A percentile compares a stretch with the other conserved stretches of the same genome.
These are phyloP conservation scores for Porites rus DNA, from an alignment of 92 coral and sea anemone species.

Conservation along the genomic window DNA sequence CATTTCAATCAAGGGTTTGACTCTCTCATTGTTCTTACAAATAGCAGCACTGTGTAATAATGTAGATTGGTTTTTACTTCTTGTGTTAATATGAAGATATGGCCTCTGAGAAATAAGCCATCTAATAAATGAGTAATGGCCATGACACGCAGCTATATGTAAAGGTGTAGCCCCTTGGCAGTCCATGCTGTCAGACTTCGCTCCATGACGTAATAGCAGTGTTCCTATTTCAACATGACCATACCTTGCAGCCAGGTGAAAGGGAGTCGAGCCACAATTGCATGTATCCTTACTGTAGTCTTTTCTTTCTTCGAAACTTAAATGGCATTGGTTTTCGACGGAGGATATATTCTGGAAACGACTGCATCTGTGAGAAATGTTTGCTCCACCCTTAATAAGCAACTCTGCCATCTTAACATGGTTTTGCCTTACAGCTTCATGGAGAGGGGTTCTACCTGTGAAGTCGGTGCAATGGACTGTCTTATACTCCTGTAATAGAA, in stretches of 20 bases:
- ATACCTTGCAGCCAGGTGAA: slow-evolving; percentile 60
- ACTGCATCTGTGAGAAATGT: slow-evolving; percentile 43
- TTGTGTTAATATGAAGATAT: slow-evolving; percentile 7
- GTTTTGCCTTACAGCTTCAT: slow-evolving; percentile 70
- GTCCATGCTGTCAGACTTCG: slow-evolving; percentile 38
- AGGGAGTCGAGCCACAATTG: slow-evolving; percentile 46
- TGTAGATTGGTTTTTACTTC: slow-evolving; percentile 59
- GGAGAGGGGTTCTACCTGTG: slow-evolving; percentile 75
- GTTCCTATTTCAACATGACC: slow-evolving; percentile 34
- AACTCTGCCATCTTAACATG: slow-evolving; percentile 25
- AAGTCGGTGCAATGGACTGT: slow-evolving; percentile 63
- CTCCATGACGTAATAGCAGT: slow-evolving; percentile 51
- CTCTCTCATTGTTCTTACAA: slow-evolving; percentile 22
- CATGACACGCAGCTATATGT: slow-evolving; percentile 77
- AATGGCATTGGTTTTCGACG: background rate
- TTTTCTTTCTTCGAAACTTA: too few species aligned
- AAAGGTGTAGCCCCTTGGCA: slow-evolving; percentile 68
- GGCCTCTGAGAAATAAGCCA: slow-evolving; percentile 33
- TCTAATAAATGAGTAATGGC: slow-evolving; percentile 56
- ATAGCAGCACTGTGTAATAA: slow-evolving; percentile 55
- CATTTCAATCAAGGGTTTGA: slow-evolving; percentile 26
- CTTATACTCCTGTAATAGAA: slow-evolving; percentile 25
- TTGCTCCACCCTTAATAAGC: slow-evolving; percentile 43
- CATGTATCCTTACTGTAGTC: slow-evolving; percentile 22
- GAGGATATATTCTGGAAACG: background rate